phyloP scores from a whole-genome alignment of 1,140 invertebrate genomes.

The Doryteuthis pealeii region DNA sequence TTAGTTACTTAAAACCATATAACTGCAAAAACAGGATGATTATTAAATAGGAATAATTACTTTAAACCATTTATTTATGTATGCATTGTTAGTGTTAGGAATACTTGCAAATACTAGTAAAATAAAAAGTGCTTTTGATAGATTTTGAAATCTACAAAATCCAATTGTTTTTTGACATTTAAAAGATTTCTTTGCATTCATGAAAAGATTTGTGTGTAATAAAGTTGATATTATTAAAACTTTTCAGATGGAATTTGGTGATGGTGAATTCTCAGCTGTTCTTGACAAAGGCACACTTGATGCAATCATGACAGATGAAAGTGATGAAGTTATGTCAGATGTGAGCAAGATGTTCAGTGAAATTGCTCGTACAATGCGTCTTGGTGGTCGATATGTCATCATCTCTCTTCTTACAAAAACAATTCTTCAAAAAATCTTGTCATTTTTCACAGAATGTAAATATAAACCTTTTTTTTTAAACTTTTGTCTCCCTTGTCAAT shows the following conservation, averaged over 20 bases:
- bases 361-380: slow-evolving; percentile 65
- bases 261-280: slow-evolving; percentile 78
- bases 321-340: slow-evolving; percentile 66
- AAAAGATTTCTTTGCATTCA: too few relatives aligned
- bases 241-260: slow-evolving; percentile 72
- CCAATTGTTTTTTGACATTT: too few relatives aligned
- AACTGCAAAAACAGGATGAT: too few relatives aligned
- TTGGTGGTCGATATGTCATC: slow-evolving; percentile 81
- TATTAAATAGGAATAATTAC: too few relatives aligned
- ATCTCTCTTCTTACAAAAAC: slow-evolving; percentile 88
- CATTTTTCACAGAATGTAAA: slow-evolving; percentile 71
- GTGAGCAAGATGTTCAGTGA: slow-evolving; percentile 76
- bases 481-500: neutral
- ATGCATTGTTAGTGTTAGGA: too few relatives aligned
- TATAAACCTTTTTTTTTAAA: neutral
- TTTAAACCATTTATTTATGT: too few relatives aligned
- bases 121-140: too few relatives aligned
- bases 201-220: too few relatives aligned
- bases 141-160: too few relatives aligned
- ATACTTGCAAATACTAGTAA: too few relatives aligned
- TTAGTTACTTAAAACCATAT: too few relatives aligned
- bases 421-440: slow-evolving; percentile 74
- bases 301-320: slow-evolving; percentile 81
- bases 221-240: neutral
- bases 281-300: slow-evolving; percentile 96